phyloP scores from a whole-genome alignment of 2,113 vertebrate genomes.

The Bucco capensis region DNA sequence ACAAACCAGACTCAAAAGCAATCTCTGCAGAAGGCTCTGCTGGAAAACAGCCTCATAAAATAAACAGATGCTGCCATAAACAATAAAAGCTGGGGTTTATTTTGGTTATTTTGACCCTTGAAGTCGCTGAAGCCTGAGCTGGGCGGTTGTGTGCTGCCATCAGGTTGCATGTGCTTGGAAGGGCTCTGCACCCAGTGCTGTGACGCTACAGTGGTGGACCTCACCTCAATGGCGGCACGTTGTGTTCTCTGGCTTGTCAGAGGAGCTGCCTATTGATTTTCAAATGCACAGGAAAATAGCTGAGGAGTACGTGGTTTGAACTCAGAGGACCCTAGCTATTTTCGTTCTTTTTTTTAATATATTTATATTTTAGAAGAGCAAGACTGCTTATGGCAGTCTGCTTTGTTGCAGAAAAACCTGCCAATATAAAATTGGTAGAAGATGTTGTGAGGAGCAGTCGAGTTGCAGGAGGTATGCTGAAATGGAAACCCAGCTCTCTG shows the following conservation, averaged over 20 bases:
- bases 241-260: background rate
- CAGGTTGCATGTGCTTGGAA: background rate
- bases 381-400: background rate
- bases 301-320: background rate
- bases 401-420: background rate
- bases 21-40: background rate
- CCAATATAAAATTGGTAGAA: slow-evolving; percentile 14
- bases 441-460: background rate
- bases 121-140: background rate
- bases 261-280: background rate
- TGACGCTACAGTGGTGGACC: background rate
- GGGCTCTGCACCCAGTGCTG: rapidly evolving
- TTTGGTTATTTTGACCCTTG: background rate
- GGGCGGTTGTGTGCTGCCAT: rapidly evolving
- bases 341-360: background rate
- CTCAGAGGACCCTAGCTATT: background rate
- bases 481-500: background rate
- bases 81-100: background rate
- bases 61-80: background rate
- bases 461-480: background rate
- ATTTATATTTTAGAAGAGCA: background rate
- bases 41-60: background rate
- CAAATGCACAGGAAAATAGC: background rate
- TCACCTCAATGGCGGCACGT: too few relatives aligned
- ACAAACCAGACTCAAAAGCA: background rate